Percentiles rank a stretch among this genome's conserved stretches.
Evolutionary conservation across 2,888 invertebrate species (phyloP).

Genomic region (Margaritifera margaritifera): DNA sequence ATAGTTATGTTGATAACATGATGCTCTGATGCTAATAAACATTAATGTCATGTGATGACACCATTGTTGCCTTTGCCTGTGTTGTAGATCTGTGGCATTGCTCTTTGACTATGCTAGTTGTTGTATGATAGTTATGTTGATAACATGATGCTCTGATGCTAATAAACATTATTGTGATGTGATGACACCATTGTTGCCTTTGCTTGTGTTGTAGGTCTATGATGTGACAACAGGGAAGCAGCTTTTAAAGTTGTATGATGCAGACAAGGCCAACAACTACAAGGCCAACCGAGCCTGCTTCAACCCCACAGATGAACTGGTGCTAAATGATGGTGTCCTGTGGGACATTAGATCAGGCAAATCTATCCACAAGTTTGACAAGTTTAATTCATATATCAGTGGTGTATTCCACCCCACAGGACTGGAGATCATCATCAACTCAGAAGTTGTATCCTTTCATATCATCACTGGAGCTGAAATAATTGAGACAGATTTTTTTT

Average conservation of each 20-base stretch:
- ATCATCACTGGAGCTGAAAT: too few species aligned
- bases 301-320: conserved; percentile 92
- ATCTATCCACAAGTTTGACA: conserved; percentile 97
- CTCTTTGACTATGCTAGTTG: too few species aligned
- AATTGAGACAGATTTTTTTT: too few species aligned
- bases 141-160: too few species aligned
- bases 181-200: neutral
- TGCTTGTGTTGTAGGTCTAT: conserved; percentile 80
- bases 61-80: conserved; percentile 12
- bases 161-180: too few species aligned
- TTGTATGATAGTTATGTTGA: too few species aligned
- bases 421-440: conserved; percentile 95
- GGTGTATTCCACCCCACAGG: conserved; percentile 98
- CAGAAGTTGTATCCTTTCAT: conserved; percentile 81
- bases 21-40: too few species aligned
- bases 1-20: too few species aligned
- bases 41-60: too few species aligned
- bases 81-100: conserved; percentile 83
- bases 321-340: conserved; percentile 95
- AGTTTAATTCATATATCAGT: conserved; percentile 93
- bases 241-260: conserved; percentile 82
- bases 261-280: conserved; percentile 92
- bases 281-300: conserved; percentile 94
- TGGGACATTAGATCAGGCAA: conserved; percentile 91
- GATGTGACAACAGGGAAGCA: conserved; percentile 88